A percentile compares a stretch with the other conserved stretches of the same genome.
Conservation (phyloP, 2,797 vertebrate species). For the Sternotherus odoratus region DNA sequence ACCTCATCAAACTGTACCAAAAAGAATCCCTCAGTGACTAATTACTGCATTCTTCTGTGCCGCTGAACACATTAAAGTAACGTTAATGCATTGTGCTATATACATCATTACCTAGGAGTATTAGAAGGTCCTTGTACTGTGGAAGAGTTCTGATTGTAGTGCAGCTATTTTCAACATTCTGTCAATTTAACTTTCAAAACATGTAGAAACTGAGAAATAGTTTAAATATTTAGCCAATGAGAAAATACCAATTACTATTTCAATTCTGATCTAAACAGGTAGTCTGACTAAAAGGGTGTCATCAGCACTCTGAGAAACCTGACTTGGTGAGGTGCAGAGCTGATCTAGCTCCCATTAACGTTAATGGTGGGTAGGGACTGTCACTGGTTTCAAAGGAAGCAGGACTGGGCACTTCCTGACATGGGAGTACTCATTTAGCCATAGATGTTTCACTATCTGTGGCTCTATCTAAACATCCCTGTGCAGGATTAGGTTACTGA, state of each 20-base stretch:
- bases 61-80: constrained; percentile 58
- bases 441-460: background rate
- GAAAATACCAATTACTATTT: constrained; percentile 14
- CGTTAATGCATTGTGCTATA: constrained; percentile 63
- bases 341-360: background rate
- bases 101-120: constrained; percentile 50
- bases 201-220: background rate
- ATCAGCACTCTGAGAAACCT: background rate
- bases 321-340: background rate
- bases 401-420: background rate
- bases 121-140: constrained; percentile 39
- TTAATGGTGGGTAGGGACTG: background rate
- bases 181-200: constrained; percentile 48
- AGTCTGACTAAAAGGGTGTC: background rate
- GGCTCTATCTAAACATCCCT: background rate
- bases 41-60: constrained; percentile 72
- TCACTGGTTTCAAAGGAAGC: background rate
- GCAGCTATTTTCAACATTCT: constrained; percentile 35
- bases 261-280: background rate
- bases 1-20: constrained; percentile 75
- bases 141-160: constrained; percentile 54
- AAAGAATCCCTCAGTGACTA: constrained; percentile 74
- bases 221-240: background rate
- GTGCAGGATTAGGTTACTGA: fast-evolving
- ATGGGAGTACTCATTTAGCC: background rate